These are phyloP conservation scores for Sitta carolinensis DNA, from an alignment of 2,797 vertebrate species.

Conservation along the genomic window DNA sequence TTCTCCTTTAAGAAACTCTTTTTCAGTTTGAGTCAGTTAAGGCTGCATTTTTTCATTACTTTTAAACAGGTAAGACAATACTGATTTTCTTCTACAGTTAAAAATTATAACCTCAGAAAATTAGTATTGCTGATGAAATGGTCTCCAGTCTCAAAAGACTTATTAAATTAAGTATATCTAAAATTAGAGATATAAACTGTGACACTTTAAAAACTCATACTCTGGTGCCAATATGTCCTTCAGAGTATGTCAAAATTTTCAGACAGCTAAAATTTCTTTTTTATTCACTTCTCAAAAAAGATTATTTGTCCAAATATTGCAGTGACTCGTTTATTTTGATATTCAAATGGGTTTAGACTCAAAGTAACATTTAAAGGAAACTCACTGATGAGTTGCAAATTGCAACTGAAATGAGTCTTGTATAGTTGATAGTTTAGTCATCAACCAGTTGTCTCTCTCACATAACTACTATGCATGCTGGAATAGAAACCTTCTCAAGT, in stretches of 20 bases:
- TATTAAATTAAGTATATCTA: slow-evolving; percentile 29
- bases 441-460: slow-evolving; percentile 37
- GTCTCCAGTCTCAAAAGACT: not conserved
- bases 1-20: slow-evolving; percentile 17
- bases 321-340: slow-evolving; percentile 48
- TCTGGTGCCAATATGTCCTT: not conserved
- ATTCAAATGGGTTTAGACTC: slow-evolving; percentile 32
- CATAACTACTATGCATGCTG: not conserved
- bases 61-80: not conserved
- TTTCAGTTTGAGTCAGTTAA: not conserved
- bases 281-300: slow-evolving; percentile 27
- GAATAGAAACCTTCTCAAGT: not conserved
- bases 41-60: not conserved
- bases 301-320: slow-evolving; percentile 44
- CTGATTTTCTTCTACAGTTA: slow-evolving; percentile 21
- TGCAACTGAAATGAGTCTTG: slow-evolving; percentile 32
- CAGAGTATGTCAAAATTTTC: slow-evolving; percentile 7
- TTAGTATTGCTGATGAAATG: slow-evolving; percentile 16
- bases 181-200: slow-evolving; percentile 7
- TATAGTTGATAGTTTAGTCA: slow-evolving; percentile 26
- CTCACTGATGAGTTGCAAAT: slow-evolving; percentile 51
- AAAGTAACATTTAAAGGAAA: slow-evolving; percentile 53
- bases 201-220: not conserved
- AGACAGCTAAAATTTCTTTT: not conserved
- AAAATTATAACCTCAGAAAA: slow-evolving; percentile 30